These are phyloP conservation scores for Lordiphosa clarofinis DNA, from an alignment of 1,140 invertebrate species.

Conservation along the genomic window DNA sequence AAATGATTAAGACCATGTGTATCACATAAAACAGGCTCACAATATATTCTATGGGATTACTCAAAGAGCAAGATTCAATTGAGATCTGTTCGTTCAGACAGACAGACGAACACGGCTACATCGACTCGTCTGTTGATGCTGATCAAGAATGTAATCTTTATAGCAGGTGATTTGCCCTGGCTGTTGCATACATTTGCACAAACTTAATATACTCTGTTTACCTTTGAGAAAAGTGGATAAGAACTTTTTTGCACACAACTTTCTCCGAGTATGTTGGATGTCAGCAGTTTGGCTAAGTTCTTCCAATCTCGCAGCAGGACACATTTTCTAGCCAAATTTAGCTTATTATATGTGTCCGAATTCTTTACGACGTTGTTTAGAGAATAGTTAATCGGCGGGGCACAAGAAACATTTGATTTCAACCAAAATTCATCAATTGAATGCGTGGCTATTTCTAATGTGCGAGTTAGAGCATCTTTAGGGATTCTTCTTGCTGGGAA, in stretches of 20 bases:
- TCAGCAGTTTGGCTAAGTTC: slow-evolving; percentile 35
- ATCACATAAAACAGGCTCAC: no score
- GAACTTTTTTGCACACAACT: slow-evolving; percentile 16
- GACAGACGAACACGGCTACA: no score
- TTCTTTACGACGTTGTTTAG: neutral
- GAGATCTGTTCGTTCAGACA: no score
- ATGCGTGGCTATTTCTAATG: slow-evolving; percentile 37
- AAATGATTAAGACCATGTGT: no score
- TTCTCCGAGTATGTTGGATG: slow-evolving; percentile 27
- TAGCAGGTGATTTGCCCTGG: no score
- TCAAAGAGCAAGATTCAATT: no score
- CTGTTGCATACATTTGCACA: no score
- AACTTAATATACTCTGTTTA: no score
- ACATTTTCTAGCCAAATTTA: slow-evolving; percentile 35
- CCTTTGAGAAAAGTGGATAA: slow-evolving; percentile 27
- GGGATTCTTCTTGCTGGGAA: slow-evolving; percentile 34
- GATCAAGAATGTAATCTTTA: no score
- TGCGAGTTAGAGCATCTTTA: slow-evolving; percentile 21
- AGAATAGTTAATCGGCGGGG: slow-evolving; percentile 16
- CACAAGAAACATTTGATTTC: slow-evolving; percentile 43
- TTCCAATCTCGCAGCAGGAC: slow-evolving; percentile 38
- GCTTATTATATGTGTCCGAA: slow-evolving; percentile 24
- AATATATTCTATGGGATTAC: no score
- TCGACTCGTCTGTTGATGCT: no score
- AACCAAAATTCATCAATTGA: slow-evolving; percentile 35